Evolutionary conservation across 1,140 invertebrate species (phyloP), one percentile per base, ranked within the genome.

Genomic region (Elymnias hypermnestra): DNA sequence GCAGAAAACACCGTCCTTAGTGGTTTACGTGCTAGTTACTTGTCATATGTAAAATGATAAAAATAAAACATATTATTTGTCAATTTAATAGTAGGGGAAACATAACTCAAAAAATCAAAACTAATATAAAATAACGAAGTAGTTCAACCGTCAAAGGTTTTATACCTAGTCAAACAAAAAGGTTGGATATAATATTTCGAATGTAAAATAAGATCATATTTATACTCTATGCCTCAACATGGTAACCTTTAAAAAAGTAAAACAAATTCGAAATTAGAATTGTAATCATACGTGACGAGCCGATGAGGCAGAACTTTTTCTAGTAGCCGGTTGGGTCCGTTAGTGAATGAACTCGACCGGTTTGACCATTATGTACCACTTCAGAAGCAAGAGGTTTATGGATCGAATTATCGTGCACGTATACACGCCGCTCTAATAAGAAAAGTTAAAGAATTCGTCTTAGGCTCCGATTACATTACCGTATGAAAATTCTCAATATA

Each of bases 341-440:
- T 72, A 72, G 61, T 77, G 77, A 83, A 79, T 79, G 75, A 71
- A 71, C 57, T 45, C 38, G 63, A 82, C 77, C 77, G 75, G 77
- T 82, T 82, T 59, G 48, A 36, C 51, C 61, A 61, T 73, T 75
- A 62, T 64, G 68, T 68, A 65, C 57, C 53, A 62, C 57, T 64
- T 70, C 65, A 63, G 64, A 65, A 67, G 62, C 59, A 65, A 57
- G 49, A 47, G 46, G 53, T 57, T 66, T 66, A 60, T 63, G 59
- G 51, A 54, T 63, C 47, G 41, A 63, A 58, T 65, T 62, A 65
- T 53, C 55, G 53, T 52, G 48, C 28, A 53, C 50, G 42, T 31
- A 52, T 36, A 52, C 36, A 39, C 37, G 40, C 26, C 31, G 39
- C 22, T 43, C 47, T 50, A 50, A 42, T 43, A 50, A 28, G 33